Percentiles rank a stretch among this genome's conserved stretches.
These are phyloP conservation scores for Parazoanthus darwini DNA, from an alignment of 92 coral and sea anemone genomes.

Conservation along the genomic window DNA sequence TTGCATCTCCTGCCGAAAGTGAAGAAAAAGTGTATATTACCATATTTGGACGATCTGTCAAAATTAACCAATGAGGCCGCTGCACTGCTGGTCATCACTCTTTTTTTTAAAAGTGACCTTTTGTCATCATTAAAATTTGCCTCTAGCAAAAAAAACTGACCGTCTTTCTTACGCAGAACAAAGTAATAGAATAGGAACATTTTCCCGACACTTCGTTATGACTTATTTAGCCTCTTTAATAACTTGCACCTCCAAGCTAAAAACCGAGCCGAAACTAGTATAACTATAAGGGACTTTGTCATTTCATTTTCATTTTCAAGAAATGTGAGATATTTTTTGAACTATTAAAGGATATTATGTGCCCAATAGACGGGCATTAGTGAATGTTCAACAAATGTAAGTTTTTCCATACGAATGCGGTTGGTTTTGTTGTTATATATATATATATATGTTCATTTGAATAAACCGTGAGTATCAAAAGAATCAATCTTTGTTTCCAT, in stretches of 20 bases:
- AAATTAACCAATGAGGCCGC: conserved; percentile 33
- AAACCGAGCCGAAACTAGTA: background rate
- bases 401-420: too few relatives aligned
- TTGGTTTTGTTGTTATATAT: too few relatives aligned
- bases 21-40: conserved; percentile 5
- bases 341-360: too few relatives aligned
- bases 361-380: too few relatives aligned
- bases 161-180: background rate
- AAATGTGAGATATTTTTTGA: too few relatives aligned
- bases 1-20: background rate
- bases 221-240: background rate
- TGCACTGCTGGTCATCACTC: background rate
- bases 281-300: background rate
- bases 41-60: conserved; percentile 48
- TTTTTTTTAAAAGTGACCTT: background rate
- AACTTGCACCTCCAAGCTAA: background rate
- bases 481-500: too few relatives aligned
- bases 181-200: background rate
- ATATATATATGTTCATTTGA: too few relatives aligned
- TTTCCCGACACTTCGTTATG: background rate
- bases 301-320: too few relatives aligned
- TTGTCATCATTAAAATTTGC: background rate
- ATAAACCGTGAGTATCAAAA: too few relatives aligned
- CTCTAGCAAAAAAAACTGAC: background rate
- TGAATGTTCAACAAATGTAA: too few relatives aligned